A percentile compares a stretch with the other conserved stretches of the same genome.
Conservation (phyloP, 2,888 invertebrate species). For the Rotaria magnacalcarata region DNA sequence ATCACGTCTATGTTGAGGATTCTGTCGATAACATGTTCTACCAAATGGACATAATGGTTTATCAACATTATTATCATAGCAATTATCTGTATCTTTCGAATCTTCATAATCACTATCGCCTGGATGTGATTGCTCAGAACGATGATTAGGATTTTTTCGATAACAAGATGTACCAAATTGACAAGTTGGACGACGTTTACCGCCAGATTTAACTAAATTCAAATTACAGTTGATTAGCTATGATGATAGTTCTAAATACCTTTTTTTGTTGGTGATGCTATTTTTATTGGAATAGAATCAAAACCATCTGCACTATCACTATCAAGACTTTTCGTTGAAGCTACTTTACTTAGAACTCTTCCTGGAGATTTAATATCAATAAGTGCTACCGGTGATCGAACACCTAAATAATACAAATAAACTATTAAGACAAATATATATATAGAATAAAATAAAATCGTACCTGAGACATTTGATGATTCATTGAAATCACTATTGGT, state of each 20-base stretch:
- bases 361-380: neutral
- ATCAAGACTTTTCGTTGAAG: neutral
- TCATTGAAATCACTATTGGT: neutral
- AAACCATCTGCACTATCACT: neutral
- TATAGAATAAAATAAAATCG: neutral
- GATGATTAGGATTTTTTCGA: slow-evolving; percentile 32
- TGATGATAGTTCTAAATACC: neutral
- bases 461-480: neutral
- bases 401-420: neutral
- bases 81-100: neutral
- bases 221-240: neutral
- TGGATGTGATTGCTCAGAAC: slow-evolving; percentile 22
- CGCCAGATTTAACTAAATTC: neutral
- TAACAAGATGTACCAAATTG: neutral
- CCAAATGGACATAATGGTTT: slow-evolving; percentile 16
- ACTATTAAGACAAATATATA: neutral
- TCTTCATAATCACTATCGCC: slow-evolving; percentile 28
- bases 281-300: neutral
- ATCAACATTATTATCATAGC: neutral
- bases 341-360: neutral
- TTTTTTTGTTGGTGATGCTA: neutral
- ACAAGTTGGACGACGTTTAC: neutral
- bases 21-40: slow-evolving; percentile 22
- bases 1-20: slow-evolving; percentile 31
- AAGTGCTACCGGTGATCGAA: neutral